Conservation (phyloP, 2,888 invertebrate species). For the Malachius bipustulatus region DNA sequence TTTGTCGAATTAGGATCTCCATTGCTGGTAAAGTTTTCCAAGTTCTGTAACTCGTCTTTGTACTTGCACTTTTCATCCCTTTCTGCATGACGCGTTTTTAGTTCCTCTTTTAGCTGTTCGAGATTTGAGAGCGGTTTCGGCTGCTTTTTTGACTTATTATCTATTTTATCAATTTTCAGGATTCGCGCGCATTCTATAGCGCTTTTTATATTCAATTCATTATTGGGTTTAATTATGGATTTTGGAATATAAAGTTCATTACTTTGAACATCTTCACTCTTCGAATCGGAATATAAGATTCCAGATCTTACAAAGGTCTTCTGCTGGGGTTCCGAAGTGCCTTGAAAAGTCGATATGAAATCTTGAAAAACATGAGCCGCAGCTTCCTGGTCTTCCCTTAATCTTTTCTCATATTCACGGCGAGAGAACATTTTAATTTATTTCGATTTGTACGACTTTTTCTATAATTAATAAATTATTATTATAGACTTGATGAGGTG, state of each 20-base stretch:
- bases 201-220: slow-evolving; percentile 44
- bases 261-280: slow-evolving; percentile 52
- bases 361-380: slow-evolving; percentile 88
- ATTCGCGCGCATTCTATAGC: slow-evolving; percentile 55
- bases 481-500: too few relatives aligned
- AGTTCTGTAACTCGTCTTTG: slow-evolving; percentile 50
- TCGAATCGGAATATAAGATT: slow-evolving; percentile 81
- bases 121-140: slow-evolving; percentile 92
- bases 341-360: slow-evolving; percentile 92
- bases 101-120: slow-evolving; percentile 93
- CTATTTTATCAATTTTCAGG: slow-evolving; percentile 47
- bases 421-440: not conserved
- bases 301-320: slow-evolving; percentile 72
- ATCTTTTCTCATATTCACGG: slow-evolving; percentile 29
- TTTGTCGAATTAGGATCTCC: slow-evolving; percentile 95
- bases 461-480: too few relatives aligned
- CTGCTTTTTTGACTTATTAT: slow-evolving; percentile 48
- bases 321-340: slow-evolving; percentile 40
- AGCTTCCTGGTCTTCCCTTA: slow-evolving; percentile 76
- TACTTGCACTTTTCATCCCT: slow-evolving; percentile 81
- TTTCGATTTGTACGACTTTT: too few relatives aligned
- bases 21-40: slow-evolving; percentile 64
- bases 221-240: slow-evolving; percentile 49
- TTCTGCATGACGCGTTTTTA: slow-evolving; percentile 88
- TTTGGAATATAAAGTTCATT: slow-evolving; percentile 85